Evolutionary conservation across 2,113 vertebrate genomes (phyloP), one percentile per base, ranked within the genome.

Genomic region (Psettodes erumei): DNA sequence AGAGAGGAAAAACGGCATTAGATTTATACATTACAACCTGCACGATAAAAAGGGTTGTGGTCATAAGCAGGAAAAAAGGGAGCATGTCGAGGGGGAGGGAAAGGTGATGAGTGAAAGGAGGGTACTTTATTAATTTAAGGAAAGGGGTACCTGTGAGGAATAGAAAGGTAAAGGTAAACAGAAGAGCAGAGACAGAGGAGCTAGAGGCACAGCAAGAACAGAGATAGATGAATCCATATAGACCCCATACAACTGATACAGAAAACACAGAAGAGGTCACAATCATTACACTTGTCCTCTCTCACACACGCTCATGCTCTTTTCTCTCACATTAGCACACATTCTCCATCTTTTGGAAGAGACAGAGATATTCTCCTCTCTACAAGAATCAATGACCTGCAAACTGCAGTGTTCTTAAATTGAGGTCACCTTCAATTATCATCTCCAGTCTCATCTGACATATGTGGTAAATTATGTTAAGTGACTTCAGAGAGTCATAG

Each of bases 371-470:
- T 37, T 75, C 35, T 43, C 30, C 61, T 79, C 62, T 82, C 79
- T 63, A 43, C 30, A 35, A 42, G 71, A 90, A 79, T 75, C 78
- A 79, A 74, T 81, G 73, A 35, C 79, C 53, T 32, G 30, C 56
- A 77, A 79, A 82, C 60, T 77, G 87, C 72, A 55, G 48, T 23
- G 66, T 67, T 81, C 68, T 67, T 62, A 90, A 83, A 90, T 89
- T 89, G 86, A 79, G 89, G 89, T 91, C 89, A 87, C 70, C 75
- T 87, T 84, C 75, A 90, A 85, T 87, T 86, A 88, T 73, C 63
- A 48, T 83, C 58, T 62, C 18, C 32, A 40, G 64, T 75, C 79
- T 78, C 28, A 3, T 60, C 16, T 83, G 77, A 84, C 78, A 75
- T 58, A 66, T 65, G 58, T 70, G 59, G 32, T 85, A 81, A 89